A percentile compares a stretch with the other conserved stretches of the same genome.
These are phyloP conservation scores for Diceros bicornis DNA, from an alignment of 2,797 vertebrate genomes.

Conservation along the genomic window DNA sequence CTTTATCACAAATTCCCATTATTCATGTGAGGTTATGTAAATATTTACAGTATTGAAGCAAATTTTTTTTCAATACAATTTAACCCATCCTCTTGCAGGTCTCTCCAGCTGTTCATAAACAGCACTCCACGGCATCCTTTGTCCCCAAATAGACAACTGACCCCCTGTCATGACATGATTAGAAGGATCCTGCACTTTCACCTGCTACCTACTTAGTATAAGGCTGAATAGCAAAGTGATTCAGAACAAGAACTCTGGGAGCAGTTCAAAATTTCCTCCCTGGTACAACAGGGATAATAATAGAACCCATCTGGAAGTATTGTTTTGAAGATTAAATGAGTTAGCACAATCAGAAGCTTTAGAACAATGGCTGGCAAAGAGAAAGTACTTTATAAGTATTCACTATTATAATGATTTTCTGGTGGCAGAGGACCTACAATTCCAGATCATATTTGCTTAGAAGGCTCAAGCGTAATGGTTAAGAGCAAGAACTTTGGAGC, in stretches of 20 bases:
- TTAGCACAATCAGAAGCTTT: not conserved
- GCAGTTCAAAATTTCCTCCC: not conserved
- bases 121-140: not conserved
- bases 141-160: not conserved
- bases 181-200: accelerated
- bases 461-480: not conserved
- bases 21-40: not conserved
- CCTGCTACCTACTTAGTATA: not conserved
- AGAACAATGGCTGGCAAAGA: not conserved
- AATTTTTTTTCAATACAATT: not conserved
- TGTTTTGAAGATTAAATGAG: slow-evolving; percentile 10
- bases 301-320: not conserved
- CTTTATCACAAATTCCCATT: not conserved
- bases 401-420: not conserved
- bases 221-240: not conserved
- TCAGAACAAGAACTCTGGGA: not conserved
- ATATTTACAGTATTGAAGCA: not conserved
- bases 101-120: not conserved
- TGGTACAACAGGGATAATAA: not conserved
- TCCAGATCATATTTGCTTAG: not conserved
- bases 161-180: too few relatives aligned
- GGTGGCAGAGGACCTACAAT: not conserved
- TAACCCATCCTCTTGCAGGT: not conserved
- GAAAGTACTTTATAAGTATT: not conserved
- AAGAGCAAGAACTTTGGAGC: not conserved